Base-by-base conservation (phyloP, 2,797 vertebrate species). In the Benthosema pterotum region DNA sequence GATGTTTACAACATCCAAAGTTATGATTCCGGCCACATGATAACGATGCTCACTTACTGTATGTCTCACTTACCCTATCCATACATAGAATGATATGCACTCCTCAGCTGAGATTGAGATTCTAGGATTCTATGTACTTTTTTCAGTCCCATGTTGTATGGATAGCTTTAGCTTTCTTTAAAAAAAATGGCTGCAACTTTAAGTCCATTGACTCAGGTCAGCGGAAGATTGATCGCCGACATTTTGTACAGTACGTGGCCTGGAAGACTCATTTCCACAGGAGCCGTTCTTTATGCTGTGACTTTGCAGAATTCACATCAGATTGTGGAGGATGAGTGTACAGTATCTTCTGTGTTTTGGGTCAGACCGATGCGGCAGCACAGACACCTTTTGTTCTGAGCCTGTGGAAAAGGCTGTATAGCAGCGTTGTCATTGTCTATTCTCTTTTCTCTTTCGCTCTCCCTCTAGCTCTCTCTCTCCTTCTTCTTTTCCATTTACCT, bases 261-360 rank as follows among this genome's bases (percentile, higher is more conserved):
- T 65, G 67, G 68, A 48, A 67, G 61, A 18, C 13, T 32, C 4
- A 22, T 22, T 19, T 46, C 42, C 25, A 42, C 48, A 16, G 51
- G 64, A 32, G 50, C 51, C 1, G 11, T 42, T 61, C 68, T 69
- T 82, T 83, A n/a, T 63, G 74, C 68, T 15, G 72, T 90, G 91
- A 92, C 84, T 89, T 75, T 80, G 91, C 86, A 89, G 66, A 83
- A 78, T 77, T 60, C 7, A 28, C 52, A 46, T 43, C 42, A 42
- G 28, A 54, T 72, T 75, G 43, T 28, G 16, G 69, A 59, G 67
- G 63, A 72, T 60, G 74, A 68, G 65, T 52, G 12, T 70, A 58
- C 73, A 15, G 65, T 78, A 78, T 81, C 56, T 60, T 58, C 64
- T 60, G 17, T 73, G 48, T 75, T 82, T 72, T 71, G 67, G 83